These are phyloP conservation scores for Argynnis bischoffii DNA, from an alignment of 2,888 invertebrate genomes.

Conservation along the genomic window DNA sequence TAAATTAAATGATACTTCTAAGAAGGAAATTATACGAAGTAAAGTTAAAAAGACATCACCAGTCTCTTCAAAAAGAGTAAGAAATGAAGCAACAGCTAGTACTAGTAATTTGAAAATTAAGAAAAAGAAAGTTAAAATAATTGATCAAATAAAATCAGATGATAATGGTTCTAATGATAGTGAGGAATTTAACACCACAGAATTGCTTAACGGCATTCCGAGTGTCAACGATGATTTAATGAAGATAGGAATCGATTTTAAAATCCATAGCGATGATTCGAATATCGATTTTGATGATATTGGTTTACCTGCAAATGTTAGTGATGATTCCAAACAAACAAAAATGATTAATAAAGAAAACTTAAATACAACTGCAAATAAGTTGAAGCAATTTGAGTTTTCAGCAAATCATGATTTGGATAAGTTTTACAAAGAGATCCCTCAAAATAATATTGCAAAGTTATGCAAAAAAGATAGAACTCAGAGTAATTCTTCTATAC, in stretches of 20 bases:
- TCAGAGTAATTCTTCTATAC: constrained; percentile 40
- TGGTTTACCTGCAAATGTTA: not conserved
- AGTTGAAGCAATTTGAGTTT: constrained; percentile 68
- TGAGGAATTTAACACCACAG: constrained; percentile 5
- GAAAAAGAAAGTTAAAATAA: constrained; percentile 46
- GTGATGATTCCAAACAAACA: constrained; percentile 4
- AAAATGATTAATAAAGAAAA: constrained; percentile 28
- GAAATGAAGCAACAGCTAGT: constrained; percentile 58
- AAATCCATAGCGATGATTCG: constrained; percentile 35
- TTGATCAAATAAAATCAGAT: constrained; percentile 41
- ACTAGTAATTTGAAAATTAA: constrained; percentile 40
- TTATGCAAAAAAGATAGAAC: constrained; percentile 40
- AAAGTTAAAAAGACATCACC: not conserved
- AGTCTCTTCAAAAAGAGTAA: constrained; percentile 30
- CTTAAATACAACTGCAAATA: constrained; percentile 47
- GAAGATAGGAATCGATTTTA: constrained; percentile 64
- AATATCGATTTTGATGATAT: constrained; percentile 6
- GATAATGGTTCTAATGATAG: constrained; percentile 22
- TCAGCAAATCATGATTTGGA: constrained; percentile 57
- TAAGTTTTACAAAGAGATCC: constrained; percentile 48
- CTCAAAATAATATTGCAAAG: not conserved
- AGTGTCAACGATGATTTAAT: constrained; percentile 74
- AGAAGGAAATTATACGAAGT: not conserved
- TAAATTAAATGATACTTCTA: not conserved
- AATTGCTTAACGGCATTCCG: constrained; percentile 65